A percentile compares a stretch with the other conserved stretches of the same genome.
Evolutionary conservation across 2,888 invertebrate species (phyloP).

Genomic region (Caenorhabditis wallacei): DNA sequence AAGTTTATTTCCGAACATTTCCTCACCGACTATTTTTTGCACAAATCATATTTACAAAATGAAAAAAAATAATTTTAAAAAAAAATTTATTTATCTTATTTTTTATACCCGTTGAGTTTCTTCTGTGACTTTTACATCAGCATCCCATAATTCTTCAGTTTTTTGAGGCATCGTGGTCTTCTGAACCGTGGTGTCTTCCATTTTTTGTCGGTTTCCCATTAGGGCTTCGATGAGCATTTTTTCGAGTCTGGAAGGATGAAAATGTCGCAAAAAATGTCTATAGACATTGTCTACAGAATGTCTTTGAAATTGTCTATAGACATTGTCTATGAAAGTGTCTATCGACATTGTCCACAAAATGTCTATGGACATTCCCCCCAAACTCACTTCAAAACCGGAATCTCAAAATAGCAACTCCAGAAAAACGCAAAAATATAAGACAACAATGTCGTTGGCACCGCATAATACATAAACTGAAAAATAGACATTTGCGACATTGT

Average conservation of each 20-base stretch:
- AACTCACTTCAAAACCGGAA: slow-evolving; percentile 58
- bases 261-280: not conserved
- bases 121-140: not conserved
- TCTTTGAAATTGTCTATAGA: not conserved
- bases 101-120: not conserved
- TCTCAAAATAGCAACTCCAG: slow-evolving; percentile 68
- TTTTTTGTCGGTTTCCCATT: not conserved
- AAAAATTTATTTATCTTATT: too few species aligned
- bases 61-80: too few species aligned
- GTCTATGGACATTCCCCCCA: too few species aligned
- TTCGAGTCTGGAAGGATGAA: slow-evolving; percentile 26
- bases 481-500: not conserved
- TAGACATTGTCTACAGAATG: too few species aligned
- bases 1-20: too few species aligned
- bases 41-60: too few species aligned
- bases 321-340: not conserved
- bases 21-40: too few species aligned
- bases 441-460: slow-evolving; percentile 47
- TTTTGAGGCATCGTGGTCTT: not conserved
- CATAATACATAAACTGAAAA: slow-evolving; percentile 63
- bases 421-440: slow-evolving; percentile 65
- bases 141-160: slow-evolving; percentile 6
- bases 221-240: slow-evolving; percentile 37
- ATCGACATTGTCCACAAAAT: too few species aligned
- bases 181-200: not conserved